Evolutionary conservation across 2,888 invertebrate species (phyloP).

Genomic region (Gerris lacustris): DNA sequence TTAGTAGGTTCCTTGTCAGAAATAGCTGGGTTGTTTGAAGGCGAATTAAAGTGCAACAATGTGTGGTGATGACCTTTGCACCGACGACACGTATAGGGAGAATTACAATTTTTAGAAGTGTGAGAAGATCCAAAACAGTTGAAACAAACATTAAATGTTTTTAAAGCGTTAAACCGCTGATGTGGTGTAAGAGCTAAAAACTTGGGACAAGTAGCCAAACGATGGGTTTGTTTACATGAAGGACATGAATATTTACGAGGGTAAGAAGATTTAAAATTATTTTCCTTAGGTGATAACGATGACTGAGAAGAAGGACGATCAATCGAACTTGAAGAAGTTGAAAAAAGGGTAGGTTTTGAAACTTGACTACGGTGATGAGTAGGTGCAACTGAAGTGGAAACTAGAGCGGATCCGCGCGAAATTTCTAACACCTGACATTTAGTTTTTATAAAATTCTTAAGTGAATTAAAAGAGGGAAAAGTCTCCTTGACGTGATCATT

Average conservation of each 20-base stretch:
- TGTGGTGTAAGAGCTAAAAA: slow-evolving; percentile 7
- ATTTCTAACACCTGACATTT: slow-evolving; percentile 9
- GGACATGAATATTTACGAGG: background rate
- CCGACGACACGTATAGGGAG: slow-evolving; percentile 5
- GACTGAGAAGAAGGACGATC: too few species aligned
- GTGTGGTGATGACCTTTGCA: slow-evolving; percentile 9
- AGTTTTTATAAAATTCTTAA: slow-evolving; percentile 18
- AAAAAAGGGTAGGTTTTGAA: background rate
- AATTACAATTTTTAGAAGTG: slow-evolving; percentile 1
- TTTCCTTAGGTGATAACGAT: background rate
- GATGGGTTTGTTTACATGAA: background rate
- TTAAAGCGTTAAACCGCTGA: background rate
- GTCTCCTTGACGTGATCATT: background rate
- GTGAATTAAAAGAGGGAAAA: slow-evolving; percentile 12
- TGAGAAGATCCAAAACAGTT: slow-evolving; percentile 12
- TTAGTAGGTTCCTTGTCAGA: background rate
- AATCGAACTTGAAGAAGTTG: too few species aligned
- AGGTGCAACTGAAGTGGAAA: too few species aligned
- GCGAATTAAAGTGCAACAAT: background rate
- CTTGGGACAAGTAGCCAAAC: slow-evolving; percentile 8
- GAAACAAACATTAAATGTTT: slow-evolving; percentile 1
- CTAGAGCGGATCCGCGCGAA: background rate
- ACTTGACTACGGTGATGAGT: background rate
- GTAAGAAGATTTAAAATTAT: background rate
- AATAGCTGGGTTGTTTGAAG: background rate